Evolutionary conservation across 1,140 invertebrate genomes (phyloP).

Genomic region (Tetramorium alpestre): DNA sequence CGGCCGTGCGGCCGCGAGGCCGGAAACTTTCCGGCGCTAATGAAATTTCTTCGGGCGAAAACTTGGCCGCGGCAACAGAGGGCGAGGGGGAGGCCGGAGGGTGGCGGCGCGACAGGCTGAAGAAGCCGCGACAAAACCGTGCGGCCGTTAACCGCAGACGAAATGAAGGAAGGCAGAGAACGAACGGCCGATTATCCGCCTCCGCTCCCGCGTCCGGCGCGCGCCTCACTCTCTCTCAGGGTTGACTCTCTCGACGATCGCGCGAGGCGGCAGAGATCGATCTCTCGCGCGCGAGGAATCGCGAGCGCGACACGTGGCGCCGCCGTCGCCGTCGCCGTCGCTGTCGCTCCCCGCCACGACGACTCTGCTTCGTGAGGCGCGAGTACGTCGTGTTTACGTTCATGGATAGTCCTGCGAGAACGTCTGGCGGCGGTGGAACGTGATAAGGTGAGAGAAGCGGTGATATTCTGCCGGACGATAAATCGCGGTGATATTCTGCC

Average conservation of each 20-base stretch:
- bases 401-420: not conserved
- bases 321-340: too few relatives aligned
- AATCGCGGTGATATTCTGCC: not conserved
- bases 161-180: not conserved
- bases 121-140: not conserved
- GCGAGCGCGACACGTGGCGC: not conserved
- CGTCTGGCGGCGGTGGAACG: not conserved
- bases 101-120: not conserved
- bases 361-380: not conserved
- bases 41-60: slow-evolving; percentile 38
- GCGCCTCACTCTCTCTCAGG: not conserved
- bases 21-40: slow-evolving; percentile 35
- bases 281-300: not conserved
- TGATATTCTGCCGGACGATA: not conserved
- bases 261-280: not conserved
- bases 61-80: not conserved
- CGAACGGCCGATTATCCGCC: slow-evolving; percentile 4
- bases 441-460: not conserved
- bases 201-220: not conserved
- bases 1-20: not conserved
- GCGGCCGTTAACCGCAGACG: not conserved
- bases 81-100: too few relatives aligned
- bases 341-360: not conserved
- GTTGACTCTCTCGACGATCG: not conserved
- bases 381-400: not conserved